Evolutionary conservation across 2,888 invertebrate species (phyloP).

Genomic region (Minunthozetes semirufus): DNA sequence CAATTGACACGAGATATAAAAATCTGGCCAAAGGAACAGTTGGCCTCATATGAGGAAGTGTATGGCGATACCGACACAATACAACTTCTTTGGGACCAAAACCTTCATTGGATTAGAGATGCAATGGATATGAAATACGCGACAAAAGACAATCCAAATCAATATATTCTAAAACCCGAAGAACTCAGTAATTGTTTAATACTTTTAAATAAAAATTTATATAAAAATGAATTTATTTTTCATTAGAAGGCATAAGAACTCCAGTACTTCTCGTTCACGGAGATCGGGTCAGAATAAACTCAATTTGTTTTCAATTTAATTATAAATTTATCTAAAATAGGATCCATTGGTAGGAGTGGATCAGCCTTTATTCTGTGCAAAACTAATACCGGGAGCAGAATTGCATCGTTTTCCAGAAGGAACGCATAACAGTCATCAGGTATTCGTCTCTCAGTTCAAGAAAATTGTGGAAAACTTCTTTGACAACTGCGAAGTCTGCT

Average conservation of each 20-base stretch:
- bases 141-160: too few relatives aligned
- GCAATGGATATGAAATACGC: too few relatives aligned
- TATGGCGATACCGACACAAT: conserved; percentile 7
- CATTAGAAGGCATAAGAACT: conserved; percentile 1
- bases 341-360: conserved; percentile 32
- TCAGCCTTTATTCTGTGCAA: conserved; percentile 12
- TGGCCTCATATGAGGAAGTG: background rate
- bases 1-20: background rate
- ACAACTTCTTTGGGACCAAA: conserved; percentile 29
- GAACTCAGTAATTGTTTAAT: too few relatives aligned
- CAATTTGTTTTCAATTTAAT: too few relatives aligned
- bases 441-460: conserved; percentile 3
- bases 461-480: background rate
- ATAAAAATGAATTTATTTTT: background rate
- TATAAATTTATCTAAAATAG: background rate
- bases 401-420: conserved; percentile 29
- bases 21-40: background rate
- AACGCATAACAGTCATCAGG: conserved; percentile 25
- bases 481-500: background rate
- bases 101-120: conserved; percentile 28
- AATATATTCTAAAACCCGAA: too few relatives aligned
- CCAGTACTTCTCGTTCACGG: conserved; percentile 33
- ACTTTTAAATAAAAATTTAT: too few relatives aligned
- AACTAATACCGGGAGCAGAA: conserved; percentile 15
- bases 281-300: conserved; percentile 21